Evolutionary conservation across 2,888 invertebrate genomes (phyloP).

Genomic region (Torymus tubicola): DNA sequence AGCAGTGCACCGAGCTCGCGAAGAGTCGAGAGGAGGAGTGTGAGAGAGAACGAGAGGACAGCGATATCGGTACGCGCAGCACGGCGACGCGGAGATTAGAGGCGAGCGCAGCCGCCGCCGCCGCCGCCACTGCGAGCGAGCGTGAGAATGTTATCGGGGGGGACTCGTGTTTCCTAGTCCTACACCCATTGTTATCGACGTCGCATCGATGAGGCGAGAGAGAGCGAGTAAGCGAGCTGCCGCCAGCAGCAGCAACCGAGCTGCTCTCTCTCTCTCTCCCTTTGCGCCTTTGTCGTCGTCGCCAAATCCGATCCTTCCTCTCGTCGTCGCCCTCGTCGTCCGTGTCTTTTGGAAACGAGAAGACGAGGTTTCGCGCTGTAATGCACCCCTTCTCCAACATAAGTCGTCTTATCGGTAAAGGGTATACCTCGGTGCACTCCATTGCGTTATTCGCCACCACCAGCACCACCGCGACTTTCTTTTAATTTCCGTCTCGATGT

Average conservation of each 20-base stretch:
- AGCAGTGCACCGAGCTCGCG: no score
- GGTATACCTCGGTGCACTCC: slow-evolving; percentile 17
- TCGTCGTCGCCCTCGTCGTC: background rate
- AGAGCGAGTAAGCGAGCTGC: no score
- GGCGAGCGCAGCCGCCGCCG: background rate
- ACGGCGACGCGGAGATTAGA: background rate
- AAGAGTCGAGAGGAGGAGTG: background rate
- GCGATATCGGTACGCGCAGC: slow-evolving; percentile 24
- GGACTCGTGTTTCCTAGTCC: slow-evolving; percentile 46
- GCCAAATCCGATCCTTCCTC: slow-evolving; percentile 36
- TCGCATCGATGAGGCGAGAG: slow-evolving; percentile 31
- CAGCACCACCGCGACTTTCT: background rate
- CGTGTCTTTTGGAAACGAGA: no score
- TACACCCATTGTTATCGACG: slow-evolving; percentile 41
- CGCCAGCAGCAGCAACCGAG: no score
- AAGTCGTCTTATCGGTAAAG: slow-evolving; percentile 12
- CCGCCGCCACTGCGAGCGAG: slow-evolving; percentile 4
- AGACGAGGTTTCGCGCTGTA: no score
- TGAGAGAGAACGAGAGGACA: background rate
- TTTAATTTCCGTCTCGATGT: slow-evolving; percentile 29
- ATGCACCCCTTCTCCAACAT: no score
- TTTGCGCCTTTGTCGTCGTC: slow-evolving; percentile 8
- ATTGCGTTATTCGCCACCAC: background rate
- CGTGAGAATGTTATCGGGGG: slow-evolving; percentile 52
- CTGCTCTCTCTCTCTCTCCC: background rate